Base-by-base conservation (phyloP, 2,888 invertebrate species). In the Scaptodrosophila latifasciaeformis region DNA sequence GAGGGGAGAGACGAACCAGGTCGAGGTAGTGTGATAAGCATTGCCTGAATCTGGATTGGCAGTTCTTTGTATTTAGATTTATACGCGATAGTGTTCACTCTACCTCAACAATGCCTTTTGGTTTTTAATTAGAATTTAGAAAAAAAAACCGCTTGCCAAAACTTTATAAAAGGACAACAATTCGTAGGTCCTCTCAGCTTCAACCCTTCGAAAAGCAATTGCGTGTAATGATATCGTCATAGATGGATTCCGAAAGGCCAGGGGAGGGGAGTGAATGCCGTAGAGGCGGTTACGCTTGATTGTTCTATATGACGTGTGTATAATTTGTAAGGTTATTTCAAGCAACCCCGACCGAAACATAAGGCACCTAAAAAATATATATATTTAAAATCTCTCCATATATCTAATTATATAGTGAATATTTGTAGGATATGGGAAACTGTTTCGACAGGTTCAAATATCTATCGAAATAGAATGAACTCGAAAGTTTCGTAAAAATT, bases 251-350 rank as follows among this genome's bases (percentile, higher is more conserved):
- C 17, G 45, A 10, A 29, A 45, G 34, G 42, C 10, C 10, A 24
- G 30, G 17, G 13, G 24, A 39, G 44, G 52, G 49, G 19, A 31
- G n/a, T 24, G 60, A 35, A 59, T 24, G 49, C 24, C 29, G 39
- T 47, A 49, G 61, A 70, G 81, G 77, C 59, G 77, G 77, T 70
- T 78, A 81, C 70, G 81, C 76, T 64, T 81, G 66, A 75, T 78
- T 80, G 79, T 76, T 76, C 61, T 75, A 55, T 64, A 78, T 78
- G 68, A 75, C 76, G 76, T 75, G 75, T 70, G 54, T 57, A 58
- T 78, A 76, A 81, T 69, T 81, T 65, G 39, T 55, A 58, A 50
- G 30, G 59, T 46, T 63, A 59, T 43, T 42, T 30, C 39, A 44
- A 12, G 37, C 44, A 39, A 39, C 34, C 47, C 34, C 31, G 51